Evolutionary conservation across 2,113 vertebrate genomes (phyloP).

Genomic region (Lepidothrix coronata): DNA sequence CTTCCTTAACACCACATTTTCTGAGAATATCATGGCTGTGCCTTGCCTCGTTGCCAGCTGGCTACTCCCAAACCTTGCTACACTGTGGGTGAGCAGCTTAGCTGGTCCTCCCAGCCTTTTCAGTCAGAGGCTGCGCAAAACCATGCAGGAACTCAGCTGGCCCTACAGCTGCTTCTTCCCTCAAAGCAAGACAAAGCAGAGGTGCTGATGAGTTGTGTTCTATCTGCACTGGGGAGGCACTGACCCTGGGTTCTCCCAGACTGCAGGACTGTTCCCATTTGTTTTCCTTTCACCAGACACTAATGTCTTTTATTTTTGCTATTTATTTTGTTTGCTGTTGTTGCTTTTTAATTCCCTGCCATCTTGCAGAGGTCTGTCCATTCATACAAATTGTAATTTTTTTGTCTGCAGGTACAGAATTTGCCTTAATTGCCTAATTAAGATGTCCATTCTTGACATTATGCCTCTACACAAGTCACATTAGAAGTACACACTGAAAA

Average conservation of each 20-base stretch:
- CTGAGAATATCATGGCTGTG: neutral
- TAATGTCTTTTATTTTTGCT: neutral
- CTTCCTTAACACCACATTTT: neutral
- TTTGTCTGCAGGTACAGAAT: neutral
- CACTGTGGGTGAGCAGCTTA: neutral
- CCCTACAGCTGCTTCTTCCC: rapidly evolving
- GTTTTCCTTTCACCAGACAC: neutral
- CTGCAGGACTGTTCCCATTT: neutral
- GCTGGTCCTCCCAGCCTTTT: neutral
- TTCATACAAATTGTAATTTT: neutral
- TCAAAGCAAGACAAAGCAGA: neutral
- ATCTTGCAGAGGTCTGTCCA: neutral
- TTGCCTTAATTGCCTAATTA: neutral
- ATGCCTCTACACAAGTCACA: neutral
- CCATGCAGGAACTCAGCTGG: neutral
- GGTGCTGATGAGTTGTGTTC: neutral
- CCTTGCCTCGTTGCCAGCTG: neutral
- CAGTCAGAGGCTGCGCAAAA: neutral
- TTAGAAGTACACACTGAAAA: neutral
- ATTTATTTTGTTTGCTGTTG: neutral
- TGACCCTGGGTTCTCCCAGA: neutral
- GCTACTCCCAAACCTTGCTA: neutral
- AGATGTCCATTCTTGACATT: neutral
- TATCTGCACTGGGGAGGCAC: neutral
- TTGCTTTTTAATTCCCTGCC: neutral